Evolutionary conservation across 1,140 invertebrate genomes (phyloP), one percentile per base, ranked within the genome.

Genomic region (Drosophila mauritiana): DNA sequence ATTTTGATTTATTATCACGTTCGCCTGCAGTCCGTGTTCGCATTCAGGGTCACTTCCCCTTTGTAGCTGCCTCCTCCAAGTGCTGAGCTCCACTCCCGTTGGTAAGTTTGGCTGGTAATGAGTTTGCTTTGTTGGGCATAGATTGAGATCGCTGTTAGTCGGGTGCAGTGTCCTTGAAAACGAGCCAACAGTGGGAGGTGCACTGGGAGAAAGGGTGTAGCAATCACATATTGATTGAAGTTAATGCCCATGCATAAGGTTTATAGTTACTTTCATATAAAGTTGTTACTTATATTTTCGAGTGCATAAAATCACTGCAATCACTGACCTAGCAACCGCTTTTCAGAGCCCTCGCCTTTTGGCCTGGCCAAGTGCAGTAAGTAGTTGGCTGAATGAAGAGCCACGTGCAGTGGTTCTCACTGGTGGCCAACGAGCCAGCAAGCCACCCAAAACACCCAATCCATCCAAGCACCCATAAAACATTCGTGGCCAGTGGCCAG

Each of bases 281-380:
- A 31, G 31, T 31, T 31, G 31, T 31, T 31, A 31, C 31, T 8
- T 31, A 31, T 31, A 31, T 31, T 31, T 31, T 8, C 31, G 8
- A 31, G 36, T 59, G 46, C 52, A 36, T 0, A 27, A 70, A 72
- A 72, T 72, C 68, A 70, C 51, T 37, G 65, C 72, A 61, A 52
- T 63, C 76, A 51, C 72, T 84, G 80, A 83, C 80, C 80, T 83
- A 72, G 76, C 63, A 42, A 76, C 62, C 42, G 59, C 42, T 49
- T 57, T 61, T 59, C 48, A 37, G 3, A 48, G 62, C 56, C 31
- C 31, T 78, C 13, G 65, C 36, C 49, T 72, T 52, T 72, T 17
- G 62, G 42, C 40, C 61, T 11, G 42, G 22, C 22, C 22, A 57
- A 72, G 64, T 72, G 68, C 65, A 57, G 51, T 70, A 57, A 70